Base-by-base conservation (phyloP, 2,888 invertebrate species). In the Tetragonisca angustula region DNA sequence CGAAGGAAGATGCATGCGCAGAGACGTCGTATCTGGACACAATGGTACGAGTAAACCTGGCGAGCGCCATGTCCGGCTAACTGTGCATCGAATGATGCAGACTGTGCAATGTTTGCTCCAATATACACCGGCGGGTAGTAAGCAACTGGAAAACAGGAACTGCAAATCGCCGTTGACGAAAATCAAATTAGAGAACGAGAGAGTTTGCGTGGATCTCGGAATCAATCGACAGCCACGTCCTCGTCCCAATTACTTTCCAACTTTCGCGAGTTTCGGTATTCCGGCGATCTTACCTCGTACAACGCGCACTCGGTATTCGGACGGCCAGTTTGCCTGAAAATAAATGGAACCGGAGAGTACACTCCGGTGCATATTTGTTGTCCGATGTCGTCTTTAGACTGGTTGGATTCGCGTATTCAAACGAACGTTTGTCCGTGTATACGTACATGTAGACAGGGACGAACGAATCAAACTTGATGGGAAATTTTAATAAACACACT, bases 41-140 rank as follows among this genome's bases (percentile, higher is more conserved):
- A 83, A 83, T 76, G 76, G 79, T 79, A 65, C 76, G 73, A 76
- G 78, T 73, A 76, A 81, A 86, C 84, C 85, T 85, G 54, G 76
- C 59, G 3, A 21, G 67, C 78, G 68, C 64, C 81, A 78, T 78
- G 84, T 87, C 85, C 74, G 49, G 81, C 76, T 79, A 87, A 87
- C 78, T 71, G 79, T 76, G 76, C 76, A 50, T 68, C 70, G 73
- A 70, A 59, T 43, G 75, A 61, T 69, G 86, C 62, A 82, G 84
- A 84, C 76, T 76, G 77, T 72, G 76, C 87, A 73, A 67, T 72
- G 82, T 83, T 83, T 83, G 68, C 71, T 56, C 50, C 71, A 32
- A 71, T 72, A 50, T 72, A 56, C 62, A 79, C 56, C 27, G 52
- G 64, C 62, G 56, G n/a, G 65, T 59, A 56, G n/a, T 4, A 56